These are phyloP conservation scores for Malachius bipustulatus DNA, from an alignment of 2,888 invertebrate genomes.

Conservation along the genomic window DNA sequence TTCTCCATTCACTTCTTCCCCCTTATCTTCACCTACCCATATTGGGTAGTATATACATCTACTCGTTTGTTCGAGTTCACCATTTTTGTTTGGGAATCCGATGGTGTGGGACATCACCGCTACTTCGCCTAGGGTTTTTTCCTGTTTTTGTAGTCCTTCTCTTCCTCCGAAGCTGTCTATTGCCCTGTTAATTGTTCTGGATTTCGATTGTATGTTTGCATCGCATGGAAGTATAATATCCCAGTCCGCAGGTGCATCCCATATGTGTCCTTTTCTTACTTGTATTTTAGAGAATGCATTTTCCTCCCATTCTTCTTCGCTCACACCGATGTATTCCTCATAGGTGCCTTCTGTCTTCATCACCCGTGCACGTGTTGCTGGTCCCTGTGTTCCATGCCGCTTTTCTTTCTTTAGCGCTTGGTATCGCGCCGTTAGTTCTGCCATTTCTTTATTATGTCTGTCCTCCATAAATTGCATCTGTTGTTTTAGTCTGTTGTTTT, in stretches of 20 bases:
- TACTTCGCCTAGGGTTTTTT: conserved; percentile 13
- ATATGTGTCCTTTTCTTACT: conserved; percentile 8
- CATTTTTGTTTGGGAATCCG: conserved; percentile 16
- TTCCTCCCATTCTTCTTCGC: conserved; percentile 15
- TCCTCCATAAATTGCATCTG: too few species aligned
- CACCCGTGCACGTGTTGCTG: too few species aligned
- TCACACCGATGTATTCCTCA: too few species aligned
- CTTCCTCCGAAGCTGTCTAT: conserved; percentile 13
- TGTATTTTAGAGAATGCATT: conserved; percentile 10
- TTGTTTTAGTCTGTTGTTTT: too few species aligned
- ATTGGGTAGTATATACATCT: conserved; percentile 14
- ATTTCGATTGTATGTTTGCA: conserved; percentile 8
- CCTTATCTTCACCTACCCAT: conserved; percentile 4
- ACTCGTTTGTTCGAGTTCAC: conserved; percentile 10
- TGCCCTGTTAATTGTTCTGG: conserved; percentile 8
- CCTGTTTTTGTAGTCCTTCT: too few species aligned
- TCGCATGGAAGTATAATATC: conserved; percentile 14
- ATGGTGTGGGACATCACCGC: conserved; percentile 16
- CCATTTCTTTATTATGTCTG: too few species aligned
- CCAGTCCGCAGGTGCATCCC: conserved; percentile 12
- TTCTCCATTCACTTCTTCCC: conserved; percentile 3
- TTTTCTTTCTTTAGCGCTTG: too few species aligned
- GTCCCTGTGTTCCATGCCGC: too few species aligned
- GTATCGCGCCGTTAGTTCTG: too few species aligned
- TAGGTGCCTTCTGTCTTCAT: too few species aligned